These are phyloP conservation scores for Salmo trutta DNA, from an alignment of 2,797 vertebrate genomes.

Conservation along the genomic window DNA sequence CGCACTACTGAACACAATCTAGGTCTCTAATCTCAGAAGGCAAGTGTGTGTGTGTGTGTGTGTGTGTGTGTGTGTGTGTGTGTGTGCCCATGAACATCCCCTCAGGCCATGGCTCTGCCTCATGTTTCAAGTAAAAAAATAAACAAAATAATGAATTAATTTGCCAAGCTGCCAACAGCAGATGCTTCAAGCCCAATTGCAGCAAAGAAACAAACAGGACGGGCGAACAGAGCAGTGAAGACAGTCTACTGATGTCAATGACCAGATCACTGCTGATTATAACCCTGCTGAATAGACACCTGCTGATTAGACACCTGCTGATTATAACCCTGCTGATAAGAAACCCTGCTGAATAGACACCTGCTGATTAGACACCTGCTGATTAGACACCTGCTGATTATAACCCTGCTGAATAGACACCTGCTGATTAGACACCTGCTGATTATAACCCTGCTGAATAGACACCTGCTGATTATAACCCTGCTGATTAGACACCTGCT, in stretches of 20 bases:
- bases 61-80: neutral
- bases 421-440: too few species aligned
- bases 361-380: too few species aligned
- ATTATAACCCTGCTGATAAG: too few species aligned
- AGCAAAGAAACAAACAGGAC: constrained; percentile 35
- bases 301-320: too few species aligned
- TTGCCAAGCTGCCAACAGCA: constrained; percentile 20
- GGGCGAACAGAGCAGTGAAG: neutral
- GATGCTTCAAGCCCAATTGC: constrained; percentile 32
- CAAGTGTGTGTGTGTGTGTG: neutral
- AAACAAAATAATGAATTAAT: constrained; percentile 24
- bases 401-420: too few species aligned
- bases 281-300: neutral
- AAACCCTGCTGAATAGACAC: too few species aligned
- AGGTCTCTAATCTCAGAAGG: too few species aligned
- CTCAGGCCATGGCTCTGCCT: constrained; percentile 16
- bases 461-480: too few species aligned
- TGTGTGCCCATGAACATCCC: constrained; percentile 7
- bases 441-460: too few species aligned
- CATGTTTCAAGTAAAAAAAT: constrained; percentile 32
- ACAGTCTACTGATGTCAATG: constrained; percentile 51
- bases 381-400: too few species aligned
- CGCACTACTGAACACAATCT: too few species aligned
- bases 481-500: too few species aligned
- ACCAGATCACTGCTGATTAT: constrained; percentile 34